Evolutionary conservation across 2,888 invertebrate genomes (phyloP).

Genomic region (Drosophila tanythrix): DNA sequence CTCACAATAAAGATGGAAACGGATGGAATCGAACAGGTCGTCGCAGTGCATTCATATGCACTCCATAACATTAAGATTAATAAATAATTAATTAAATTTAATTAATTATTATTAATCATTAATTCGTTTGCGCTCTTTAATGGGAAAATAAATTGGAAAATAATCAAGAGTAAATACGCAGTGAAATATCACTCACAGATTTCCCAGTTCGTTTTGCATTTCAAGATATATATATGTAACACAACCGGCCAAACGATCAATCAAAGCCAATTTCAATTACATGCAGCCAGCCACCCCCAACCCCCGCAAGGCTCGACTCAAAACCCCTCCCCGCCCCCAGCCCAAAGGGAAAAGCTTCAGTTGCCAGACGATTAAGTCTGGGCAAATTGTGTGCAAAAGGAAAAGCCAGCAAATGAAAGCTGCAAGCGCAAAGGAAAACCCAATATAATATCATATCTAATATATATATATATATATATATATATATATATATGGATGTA

Average conservation of each 20-base stretch:
- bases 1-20: not conserved
- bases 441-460: conserved; percentile 61
- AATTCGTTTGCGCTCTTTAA: too few relatives aligned
- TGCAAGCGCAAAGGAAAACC: conserved; percentile 35
- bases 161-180: not conserved
- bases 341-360: conserved; percentile 5
- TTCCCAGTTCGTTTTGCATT: not conserved
- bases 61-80: not conserved
- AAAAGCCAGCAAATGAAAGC: conserved; percentile 36
- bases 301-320: not conserved
- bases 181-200: not conserved
- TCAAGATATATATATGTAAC: not conserved
- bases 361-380: conserved; percentile 49
- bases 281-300: not conserved
- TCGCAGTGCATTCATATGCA: not conserved
- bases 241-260: conserved; percentile 8
- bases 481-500: conserved; percentile 3
- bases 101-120: not conserved
- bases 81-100: not conserved
- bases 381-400: conserved; percentile 39
- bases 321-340: too few relatives aligned
- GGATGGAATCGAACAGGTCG: not conserved
- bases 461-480: conserved; percentile 29
- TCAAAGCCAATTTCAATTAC: conserved; percentile 4
- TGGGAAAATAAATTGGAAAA: not conserved